phyloP scores from a whole-genome alignment of 37 sponge, comb jelly and placozoan species.

The Geodia barretti region DNA sequence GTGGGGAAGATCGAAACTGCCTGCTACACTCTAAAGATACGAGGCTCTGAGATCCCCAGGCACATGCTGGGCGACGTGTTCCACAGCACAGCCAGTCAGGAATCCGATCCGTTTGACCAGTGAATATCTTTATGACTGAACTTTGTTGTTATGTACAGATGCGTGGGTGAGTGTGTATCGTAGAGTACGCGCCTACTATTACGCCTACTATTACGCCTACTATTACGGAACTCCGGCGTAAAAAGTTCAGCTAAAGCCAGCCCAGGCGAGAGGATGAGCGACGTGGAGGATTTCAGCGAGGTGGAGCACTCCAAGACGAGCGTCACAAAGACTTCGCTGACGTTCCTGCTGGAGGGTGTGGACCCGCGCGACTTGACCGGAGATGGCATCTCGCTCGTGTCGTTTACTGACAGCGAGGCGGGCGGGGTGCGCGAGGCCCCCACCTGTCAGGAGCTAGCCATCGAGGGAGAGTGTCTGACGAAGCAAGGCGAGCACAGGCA shows the following conservation, averaged over 20 bases:
- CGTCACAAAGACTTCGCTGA: conserved; percentile 57
- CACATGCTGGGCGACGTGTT: conserved; percentile 22
- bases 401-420: conserved; percentile 23
- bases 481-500: conserved; percentile 71
- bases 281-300: conserved; percentile 40
- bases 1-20: conserved; percentile 79
- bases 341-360: conserved; percentile 59
- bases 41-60: conserved; percentile 73
- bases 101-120: not conserved
- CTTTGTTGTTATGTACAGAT: not conserved
- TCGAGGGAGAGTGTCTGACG: conserved; percentile 80
- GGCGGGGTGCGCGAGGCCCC: conserved; percentile 63
- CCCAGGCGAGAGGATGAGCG: conserved; percentile 31
- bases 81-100: not conserved
- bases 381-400: conserved; percentile 44
- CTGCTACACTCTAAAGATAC: conserved; percentile 77
- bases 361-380: conserved; percentile 58
- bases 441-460: conserved; percentile 75
- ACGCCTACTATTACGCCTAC: not conserved
- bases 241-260: not conserved
- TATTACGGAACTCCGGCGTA: not conserved
- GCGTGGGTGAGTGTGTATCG: not conserved
- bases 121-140: not conserved
- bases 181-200: not conserved
- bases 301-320: conserved; percentile 44